Evolutionary conservation across 2,888 invertebrate species (phyloP).

Genomic region (Eupelmus urozonus): DNA sequence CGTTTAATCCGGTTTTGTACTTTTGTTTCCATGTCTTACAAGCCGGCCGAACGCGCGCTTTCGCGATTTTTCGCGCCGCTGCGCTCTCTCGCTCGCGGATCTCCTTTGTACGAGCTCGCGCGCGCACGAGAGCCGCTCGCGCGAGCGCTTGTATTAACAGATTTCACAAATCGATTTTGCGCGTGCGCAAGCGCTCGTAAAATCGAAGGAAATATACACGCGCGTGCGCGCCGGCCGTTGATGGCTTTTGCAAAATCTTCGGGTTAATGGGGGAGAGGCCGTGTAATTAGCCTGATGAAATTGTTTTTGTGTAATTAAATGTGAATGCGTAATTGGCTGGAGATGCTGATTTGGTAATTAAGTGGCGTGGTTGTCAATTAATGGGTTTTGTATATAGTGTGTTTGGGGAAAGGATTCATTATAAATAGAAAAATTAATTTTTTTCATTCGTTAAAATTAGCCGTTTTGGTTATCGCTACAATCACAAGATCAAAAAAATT

Average conservation of each 20-base stretch:
- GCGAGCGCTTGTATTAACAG: background rate
- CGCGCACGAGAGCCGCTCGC: no score
- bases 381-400: no score
- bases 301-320: background rate
- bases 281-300: conserved; percentile 15
- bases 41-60: background rate
- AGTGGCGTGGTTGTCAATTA: no score
- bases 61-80: conserved; percentile 5
- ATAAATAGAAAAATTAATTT: no score
- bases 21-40: conserved; percentile 34
- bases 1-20: conserved; percentile 37
- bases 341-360: no score
- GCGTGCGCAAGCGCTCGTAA: background rate
- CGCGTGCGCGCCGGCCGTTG: background rate
- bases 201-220: background rate
- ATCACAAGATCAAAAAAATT: no score
- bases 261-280: background rate
- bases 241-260: background rate
- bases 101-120: background rate
- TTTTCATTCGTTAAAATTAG: no score
- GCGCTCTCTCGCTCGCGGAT: background rate
- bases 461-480: no score
- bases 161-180: conserved; percentile 8
- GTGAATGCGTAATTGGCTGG: conserved; percentile 35
- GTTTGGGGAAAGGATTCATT: no score